These are phyloP conservation scores for Heptranchias perlo DNA, from an alignment of 2,113 vertebrate species.

Conservation along the genomic window DNA sequence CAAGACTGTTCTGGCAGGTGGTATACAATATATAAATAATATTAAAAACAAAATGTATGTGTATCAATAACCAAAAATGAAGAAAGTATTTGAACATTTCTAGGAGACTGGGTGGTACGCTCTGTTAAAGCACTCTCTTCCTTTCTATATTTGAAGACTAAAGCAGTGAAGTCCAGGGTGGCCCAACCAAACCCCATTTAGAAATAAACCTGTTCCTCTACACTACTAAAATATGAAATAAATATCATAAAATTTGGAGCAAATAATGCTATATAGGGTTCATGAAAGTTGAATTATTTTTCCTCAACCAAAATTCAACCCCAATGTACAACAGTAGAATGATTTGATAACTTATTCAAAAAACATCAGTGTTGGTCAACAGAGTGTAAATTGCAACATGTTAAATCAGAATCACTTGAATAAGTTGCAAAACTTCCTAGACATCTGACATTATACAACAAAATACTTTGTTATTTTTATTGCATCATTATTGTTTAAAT, in stretches of 20 bases:
- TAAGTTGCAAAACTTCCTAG: slow-evolving; percentile 13
- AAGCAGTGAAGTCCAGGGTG: neutral
- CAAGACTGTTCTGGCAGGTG: neutral
- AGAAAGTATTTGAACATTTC: neutral
- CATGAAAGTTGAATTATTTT: neutral
- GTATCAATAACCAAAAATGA: neutral
- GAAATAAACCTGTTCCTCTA: neutral
- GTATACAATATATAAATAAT: neutral
- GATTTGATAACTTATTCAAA: neutral
- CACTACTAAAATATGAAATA: neutral
- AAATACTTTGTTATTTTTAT: neutral
- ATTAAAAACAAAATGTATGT: neutral
- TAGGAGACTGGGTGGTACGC: neutral
- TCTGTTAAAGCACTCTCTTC: neutral
- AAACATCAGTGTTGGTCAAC: neutral
- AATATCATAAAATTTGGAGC: neutral
- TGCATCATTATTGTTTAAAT: neutral
- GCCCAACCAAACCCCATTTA: neutral
- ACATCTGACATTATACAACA: neutral
- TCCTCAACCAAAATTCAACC: neutral
- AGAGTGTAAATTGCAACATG: too few species aligned
- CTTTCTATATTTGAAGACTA: neutral
- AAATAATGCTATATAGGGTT: neutral
- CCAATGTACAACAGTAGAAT: neutral
- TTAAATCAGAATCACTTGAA: neutral